phyloP scores from a whole-genome alignment of 2,797 vertebrate species.

The Gymnothorax javanicus region DNA sequence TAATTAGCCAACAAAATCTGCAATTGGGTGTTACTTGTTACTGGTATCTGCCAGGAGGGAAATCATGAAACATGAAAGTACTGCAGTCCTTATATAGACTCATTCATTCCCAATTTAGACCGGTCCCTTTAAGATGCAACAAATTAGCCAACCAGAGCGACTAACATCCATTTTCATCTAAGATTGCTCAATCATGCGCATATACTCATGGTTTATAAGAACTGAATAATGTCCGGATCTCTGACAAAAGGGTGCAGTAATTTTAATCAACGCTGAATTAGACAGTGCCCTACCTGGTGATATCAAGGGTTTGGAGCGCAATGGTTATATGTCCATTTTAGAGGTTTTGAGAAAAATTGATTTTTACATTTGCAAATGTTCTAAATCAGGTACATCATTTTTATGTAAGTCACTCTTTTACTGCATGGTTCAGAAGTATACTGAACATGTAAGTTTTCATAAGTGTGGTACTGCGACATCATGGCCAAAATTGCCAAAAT shows the following conservation, averaged over 20 bases:
- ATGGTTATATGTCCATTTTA: neutral
- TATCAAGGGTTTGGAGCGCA: neutral
- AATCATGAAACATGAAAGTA: neutral
- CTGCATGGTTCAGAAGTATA: too few species aligned
- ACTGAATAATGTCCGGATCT: neutral
- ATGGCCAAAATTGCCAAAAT: too few species aligned
- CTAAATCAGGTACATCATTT: too few species aligned
- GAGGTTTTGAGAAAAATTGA: too few species aligned
- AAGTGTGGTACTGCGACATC: too few species aligned
- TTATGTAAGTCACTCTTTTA: too few species aligned
- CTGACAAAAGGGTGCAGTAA: neutral
- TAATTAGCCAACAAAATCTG: neutral
- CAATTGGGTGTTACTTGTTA: neutral
- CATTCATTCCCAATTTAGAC: neutral
- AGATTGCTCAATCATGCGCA: constrained; percentile 13
- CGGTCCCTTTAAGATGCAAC: neutral
- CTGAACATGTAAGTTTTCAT: too few species aligned
- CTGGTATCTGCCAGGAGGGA: neutral
- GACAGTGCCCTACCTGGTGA: neutral
- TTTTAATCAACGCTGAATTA: neutral
- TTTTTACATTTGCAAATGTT: too few species aligned
- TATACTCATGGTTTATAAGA: neutral
- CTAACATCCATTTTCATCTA: neutral
- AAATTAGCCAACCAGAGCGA: neutral
- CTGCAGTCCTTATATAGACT: neutral